Percentiles rank a stretch among this genome's conserved stretches.
These are phyloP conservation scores for Pelosia muscerda DNA, from an alignment of 2,888 invertebrate genomes.

Conservation along the genomic window DNA sequence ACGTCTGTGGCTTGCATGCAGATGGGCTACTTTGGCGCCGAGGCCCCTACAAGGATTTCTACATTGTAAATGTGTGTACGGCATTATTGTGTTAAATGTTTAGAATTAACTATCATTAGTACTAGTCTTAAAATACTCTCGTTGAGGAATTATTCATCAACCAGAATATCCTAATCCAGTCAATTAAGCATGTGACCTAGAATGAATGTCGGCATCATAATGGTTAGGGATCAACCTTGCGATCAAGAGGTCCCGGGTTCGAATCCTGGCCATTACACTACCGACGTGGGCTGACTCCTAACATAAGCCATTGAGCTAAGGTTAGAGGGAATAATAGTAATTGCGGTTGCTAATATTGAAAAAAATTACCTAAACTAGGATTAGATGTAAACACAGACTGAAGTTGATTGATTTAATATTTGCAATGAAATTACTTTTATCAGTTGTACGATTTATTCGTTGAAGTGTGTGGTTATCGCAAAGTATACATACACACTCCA, in stretches of 20 bases:
- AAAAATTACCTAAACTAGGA: neutral
- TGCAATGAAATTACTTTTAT: neutral
- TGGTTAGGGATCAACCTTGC: no score
- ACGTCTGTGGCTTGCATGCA: constrained; percentile 37
- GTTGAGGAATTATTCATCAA: neutral
- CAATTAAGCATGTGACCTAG: neutral
- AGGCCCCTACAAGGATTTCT: constrained; percentile 41
- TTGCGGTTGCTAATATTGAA: no score
- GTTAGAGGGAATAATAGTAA: no score
- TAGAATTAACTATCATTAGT: neutral
- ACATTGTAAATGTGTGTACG: constrained; percentile 19
- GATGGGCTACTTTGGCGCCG: constrained; percentile 43
- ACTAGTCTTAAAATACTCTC: neutral
- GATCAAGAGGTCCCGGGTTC: no score
- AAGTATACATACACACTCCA: neutral
- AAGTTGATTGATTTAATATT: neutral
- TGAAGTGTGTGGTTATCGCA: neutral
- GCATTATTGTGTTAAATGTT: neutral
- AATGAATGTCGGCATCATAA: no score
- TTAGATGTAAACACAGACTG: neutral
- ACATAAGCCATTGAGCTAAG: no score
- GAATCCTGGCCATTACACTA: no score
- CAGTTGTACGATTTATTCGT: neutral
- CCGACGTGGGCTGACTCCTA: no score
- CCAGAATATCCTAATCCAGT: neutral